Evolutionary conservation across 2,888 invertebrate genomes (phyloP).

Genomic region (Leucophenga montana): DNA sequence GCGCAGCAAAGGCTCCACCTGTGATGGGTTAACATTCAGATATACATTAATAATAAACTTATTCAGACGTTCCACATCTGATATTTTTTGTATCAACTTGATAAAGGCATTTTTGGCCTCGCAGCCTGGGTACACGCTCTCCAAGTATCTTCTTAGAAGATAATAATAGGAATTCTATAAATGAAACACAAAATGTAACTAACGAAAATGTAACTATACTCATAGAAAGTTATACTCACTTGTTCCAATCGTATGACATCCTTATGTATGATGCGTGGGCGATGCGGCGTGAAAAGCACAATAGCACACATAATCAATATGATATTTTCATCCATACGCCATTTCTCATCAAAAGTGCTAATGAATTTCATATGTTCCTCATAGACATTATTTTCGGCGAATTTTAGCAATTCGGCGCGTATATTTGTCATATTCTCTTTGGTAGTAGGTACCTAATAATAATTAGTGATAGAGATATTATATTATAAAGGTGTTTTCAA

Average conservation of each 20-base stretch:
- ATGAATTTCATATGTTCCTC: constrained; percentile 89
- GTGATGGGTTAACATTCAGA: constrained; percentile 91
- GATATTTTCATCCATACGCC: constrained; percentile 90
- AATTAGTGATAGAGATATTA: no score
- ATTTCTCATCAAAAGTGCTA: constrained; percentile 87
- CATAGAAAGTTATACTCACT: constrained; percentile 73
- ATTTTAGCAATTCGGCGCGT: constrained; percentile 90
- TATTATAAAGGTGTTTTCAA: no score
- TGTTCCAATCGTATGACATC: constrained; percentile 90
- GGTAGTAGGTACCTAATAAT: constrained; percentile 82
- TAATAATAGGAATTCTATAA: constrained; percentile 91
- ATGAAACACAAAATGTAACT: background rate
- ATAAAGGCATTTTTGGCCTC: constrained; percentile 91
- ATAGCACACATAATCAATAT: constrained; percentile 94
- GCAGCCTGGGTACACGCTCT: constrained; percentile 87
- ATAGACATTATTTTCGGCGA: constrained; percentile 91
- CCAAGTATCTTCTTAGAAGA: constrained; percentile 86
- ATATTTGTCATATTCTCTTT: constrained; percentile 85
- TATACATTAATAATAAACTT: constrained; percentile 94
- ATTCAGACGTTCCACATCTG: constrained; percentile 89
- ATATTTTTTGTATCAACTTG: constrained; percentile 91
- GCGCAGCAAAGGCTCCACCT: constrained; percentile 92
- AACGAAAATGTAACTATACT: background rate
- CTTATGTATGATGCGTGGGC: constrained; percentile 85
- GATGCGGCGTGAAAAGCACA: constrained; percentile 88